phyloP scores from a whole-genome alignment of 2,888 invertebrate species.

The Noctua pronuba region DNA sequence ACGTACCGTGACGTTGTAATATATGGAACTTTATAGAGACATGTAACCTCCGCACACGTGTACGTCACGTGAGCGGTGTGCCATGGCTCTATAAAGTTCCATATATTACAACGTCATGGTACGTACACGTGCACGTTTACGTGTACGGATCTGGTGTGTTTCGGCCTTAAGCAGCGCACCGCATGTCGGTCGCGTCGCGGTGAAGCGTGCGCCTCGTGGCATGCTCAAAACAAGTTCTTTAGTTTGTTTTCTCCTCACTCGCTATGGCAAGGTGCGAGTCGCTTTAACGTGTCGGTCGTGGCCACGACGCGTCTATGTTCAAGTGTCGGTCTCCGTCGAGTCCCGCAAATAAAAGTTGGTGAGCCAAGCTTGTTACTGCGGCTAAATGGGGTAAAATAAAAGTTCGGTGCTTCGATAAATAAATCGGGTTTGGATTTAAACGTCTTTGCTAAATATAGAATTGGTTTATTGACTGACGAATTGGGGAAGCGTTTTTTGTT shows the following conservation, averaged over 20 bases:
- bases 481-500: background rate
- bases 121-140: too few relatives aligned
- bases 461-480: slow-evolving; percentile 10
- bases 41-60: too few relatives aligned
- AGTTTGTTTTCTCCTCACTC: background rate
- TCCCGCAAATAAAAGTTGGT: slow-evolving; percentile 32
- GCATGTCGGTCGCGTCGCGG: background rate
- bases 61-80: too few relatives aligned
- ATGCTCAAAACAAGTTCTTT: slow-evolving; percentile 1
- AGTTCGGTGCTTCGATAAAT: slow-evolving; percentile 27
- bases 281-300: background rate
- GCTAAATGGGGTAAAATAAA: slow-evolving; percentile 28
- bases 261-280: background rate
- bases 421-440: slow-evolving; percentile 19
- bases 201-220: background rate
- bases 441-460: slow-evolving; percentile 15
- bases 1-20: too few relatives aligned
- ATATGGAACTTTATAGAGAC: too few relatives aligned
- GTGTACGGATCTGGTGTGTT: too few relatives aligned
- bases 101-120: too few relatives aligned
- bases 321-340: background rate
- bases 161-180: too few relatives aligned
- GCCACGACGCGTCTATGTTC: background rate
- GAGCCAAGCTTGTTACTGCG: slow-evolving; percentile 16
- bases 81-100: too few relatives aligned